Percentiles rank a stretch among this genome's conserved stretches.
Evolutionary conservation across 2,888 invertebrate genomes (phyloP).

Genomic region (Coleophora flavipennella): DNA sequence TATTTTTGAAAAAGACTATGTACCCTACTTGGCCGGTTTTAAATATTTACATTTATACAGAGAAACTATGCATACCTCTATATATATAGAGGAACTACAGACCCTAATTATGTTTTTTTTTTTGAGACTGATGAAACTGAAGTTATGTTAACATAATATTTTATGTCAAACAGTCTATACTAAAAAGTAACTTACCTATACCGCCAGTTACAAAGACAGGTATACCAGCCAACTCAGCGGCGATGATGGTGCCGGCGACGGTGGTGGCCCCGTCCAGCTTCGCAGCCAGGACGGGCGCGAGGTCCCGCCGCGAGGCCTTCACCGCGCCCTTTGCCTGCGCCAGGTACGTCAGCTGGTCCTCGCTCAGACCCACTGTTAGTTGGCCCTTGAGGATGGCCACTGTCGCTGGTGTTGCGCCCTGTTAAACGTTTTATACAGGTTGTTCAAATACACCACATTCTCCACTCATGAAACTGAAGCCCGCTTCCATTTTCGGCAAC

Average conservation of each 20-base stretch:
- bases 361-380: conserved; percentile 83
- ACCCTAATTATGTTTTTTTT: too few species aligned
- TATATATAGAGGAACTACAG: too few species aligned
- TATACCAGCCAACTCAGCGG: conserved; percentile 87
- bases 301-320: conserved; percentile 92
- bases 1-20: too few species aligned
- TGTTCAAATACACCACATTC: too few species aligned
- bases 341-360: conserved; percentile 76
- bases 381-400: conserved; percentile 90
- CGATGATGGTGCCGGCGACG: conserved; percentile 93
- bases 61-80: too few species aligned
- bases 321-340: conserved; percentile 72
- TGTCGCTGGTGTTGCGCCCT: conserved; percentile 93
- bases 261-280: conserved; percentile 92
- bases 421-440: conserved; percentile 1
- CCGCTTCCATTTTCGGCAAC: too few species aligned
- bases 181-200: conserved; percentile 61
- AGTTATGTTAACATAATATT: too few species aligned
- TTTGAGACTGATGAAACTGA: too few species aligned
- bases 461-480: too few species aligned
- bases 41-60: too few species aligned
- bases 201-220: conserved; percentile 96
- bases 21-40: too few species aligned
- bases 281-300: conserved; percentile 82
- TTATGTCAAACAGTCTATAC: too few species aligned